A percentile compares a stretch with the other conserved stretches of the same genome.
Conservation (phyloP, 1,140 invertebrate genomes). For the Himalopsyche phryganea region DNA sequence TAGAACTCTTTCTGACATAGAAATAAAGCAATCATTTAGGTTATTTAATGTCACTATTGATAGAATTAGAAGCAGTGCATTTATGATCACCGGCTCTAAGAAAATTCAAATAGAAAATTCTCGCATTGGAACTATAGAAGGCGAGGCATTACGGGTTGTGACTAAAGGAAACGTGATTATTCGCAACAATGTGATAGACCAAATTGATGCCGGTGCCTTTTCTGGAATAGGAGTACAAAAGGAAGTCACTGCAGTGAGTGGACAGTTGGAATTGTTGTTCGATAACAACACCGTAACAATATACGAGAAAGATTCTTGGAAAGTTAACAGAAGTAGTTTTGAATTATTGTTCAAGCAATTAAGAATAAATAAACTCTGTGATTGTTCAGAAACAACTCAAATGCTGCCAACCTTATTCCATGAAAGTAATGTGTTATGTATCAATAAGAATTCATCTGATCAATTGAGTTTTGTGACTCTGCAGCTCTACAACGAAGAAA, state of each 20-base stretch:
- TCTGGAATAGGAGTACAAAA: constrained; percentile 55
- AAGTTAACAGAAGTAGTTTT: constrained; percentile 57
- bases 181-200: constrained; percentile 61
- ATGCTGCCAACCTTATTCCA: background rate
- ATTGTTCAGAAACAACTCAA: constrained; percentile 42
- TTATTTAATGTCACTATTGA: constrained; percentile 60
- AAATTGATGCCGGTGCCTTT: constrained; percentile 58
- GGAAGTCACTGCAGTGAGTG: constrained; percentile 41
- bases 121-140: constrained; percentile 56
- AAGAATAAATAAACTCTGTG: constrained; percentile 58
- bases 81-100: constrained; percentile 57
- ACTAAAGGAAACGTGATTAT: constrained; percentile 62
- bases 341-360: constrained; percentile 56
- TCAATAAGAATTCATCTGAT: background rate
- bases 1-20: constrained; percentile 68
- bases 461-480: background rate
- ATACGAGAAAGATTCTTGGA: constrained; percentile 57
- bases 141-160: constrained; percentile 61
- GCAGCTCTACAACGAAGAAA: background rate
- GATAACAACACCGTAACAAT: constrained; percentile 61
- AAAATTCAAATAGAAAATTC: constrained; percentile 63
- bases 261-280: constrained; percentile 56
- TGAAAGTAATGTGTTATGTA: background rate
- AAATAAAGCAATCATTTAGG: constrained; percentile 61
- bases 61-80: constrained; percentile 60